Evolutionary conservation across 2,888 invertebrate genomes (phyloP).

Genomic region (Conops quadrifasciatus): DNA sequence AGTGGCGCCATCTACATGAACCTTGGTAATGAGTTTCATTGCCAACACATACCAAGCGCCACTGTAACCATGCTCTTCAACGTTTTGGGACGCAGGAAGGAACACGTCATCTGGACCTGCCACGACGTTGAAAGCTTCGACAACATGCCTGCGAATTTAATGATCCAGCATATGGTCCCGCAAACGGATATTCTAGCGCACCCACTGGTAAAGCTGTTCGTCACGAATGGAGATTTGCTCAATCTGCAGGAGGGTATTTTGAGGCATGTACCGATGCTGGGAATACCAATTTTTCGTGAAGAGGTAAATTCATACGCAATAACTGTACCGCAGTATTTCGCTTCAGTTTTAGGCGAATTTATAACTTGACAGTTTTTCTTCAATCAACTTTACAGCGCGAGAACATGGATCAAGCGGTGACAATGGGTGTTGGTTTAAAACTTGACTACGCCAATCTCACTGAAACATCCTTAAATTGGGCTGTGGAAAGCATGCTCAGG

Average conservation of each 20-base stretch:
- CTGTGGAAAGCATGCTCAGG: conserved; percentile 59
- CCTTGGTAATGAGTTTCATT: conserved; percentile 65
- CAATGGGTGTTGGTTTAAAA: conserved; percentile 57
- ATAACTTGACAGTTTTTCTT: neutral
- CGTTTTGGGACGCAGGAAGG: conserved; percentile 60
- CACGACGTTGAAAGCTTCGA: conserved; percentile 60
- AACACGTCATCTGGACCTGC: conserved; percentile 66
- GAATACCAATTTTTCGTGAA: conserved; percentile 64
- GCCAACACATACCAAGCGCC: conserved; percentile 61
- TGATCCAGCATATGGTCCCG: conserved; percentile 66
- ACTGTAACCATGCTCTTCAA: conserved; percentile 58
- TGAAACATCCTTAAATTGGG: conserved; percentile 56
- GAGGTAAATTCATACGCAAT: conserved; percentile 52
- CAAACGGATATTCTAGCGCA: conserved; percentile 67
- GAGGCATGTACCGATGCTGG: conserved; percentile 64
- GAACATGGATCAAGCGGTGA: conserved; percentile 55
- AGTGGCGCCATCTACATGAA: conserved; percentile 66
- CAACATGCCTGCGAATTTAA: conserved; percentile 63
- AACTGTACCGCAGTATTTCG: neutral
- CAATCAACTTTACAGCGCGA: conserved; percentile 30
- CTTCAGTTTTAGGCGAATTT: conserved; percentile 39
- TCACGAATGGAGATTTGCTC: conserved; percentile 65
- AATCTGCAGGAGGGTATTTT: conserved; percentile 65
- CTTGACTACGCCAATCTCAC: conserved; percentile 59
- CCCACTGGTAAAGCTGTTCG: conserved; percentile 64